phyloP scores from a whole-genome alignment of 2,797 vertebrate genomes.

The Rhinoraja longicauda region DNA sequence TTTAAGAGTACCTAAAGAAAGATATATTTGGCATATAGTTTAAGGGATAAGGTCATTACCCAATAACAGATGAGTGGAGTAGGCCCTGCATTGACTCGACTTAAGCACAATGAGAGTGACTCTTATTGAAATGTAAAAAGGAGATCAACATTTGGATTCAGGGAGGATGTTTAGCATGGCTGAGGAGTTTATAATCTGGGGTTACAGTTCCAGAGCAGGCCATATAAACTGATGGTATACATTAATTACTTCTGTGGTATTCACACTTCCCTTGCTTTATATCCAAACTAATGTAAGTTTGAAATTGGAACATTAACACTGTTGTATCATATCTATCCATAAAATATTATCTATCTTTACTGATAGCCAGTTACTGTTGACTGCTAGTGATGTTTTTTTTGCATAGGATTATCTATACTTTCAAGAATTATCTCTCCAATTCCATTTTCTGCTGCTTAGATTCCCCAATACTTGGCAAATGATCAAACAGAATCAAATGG shows the following conservation, averaged over 20 bases:
- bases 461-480: not conserved
- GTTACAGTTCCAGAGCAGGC: too few species aligned
- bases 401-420: not conserved
- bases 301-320: not conserved
- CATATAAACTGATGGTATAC: too few species aligned
- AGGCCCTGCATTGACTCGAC: too few species aligned
- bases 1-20: too few species aligned
- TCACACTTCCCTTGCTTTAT: not conserved
- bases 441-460: not conserved
- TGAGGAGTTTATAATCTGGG: too few species aligned
- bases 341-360: not conserved
- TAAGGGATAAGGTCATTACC: too few species aligned
- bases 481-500: not conserved
- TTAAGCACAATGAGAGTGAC: too few species aligned
- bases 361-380: not conserved
- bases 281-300: not conserved
- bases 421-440: not conserved
- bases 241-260: not conserved
- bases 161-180: too few species aligned
- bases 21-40: too few species aligned
- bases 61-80: too few species aligned
- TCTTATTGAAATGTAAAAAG: too few species aligned
- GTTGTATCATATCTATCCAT: not conserved
- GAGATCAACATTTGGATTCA: too few species aligned
- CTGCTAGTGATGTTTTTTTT: not conserved